Base-by-base conservation (phyloP, 2,888 invertebrate species). In the Formica aserva region DNA sequence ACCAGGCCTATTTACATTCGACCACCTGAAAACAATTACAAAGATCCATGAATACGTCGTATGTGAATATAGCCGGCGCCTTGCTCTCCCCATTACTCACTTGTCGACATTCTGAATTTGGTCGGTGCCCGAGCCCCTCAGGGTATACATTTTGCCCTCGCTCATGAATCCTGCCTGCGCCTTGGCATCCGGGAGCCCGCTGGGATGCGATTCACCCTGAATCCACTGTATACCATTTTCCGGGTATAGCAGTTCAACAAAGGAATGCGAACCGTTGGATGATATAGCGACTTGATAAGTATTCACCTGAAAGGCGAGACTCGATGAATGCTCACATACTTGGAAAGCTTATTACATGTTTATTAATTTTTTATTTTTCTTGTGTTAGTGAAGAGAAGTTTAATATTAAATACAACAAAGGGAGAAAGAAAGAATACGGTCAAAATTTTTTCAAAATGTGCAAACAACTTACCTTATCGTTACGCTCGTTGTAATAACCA, bases 161-260 rank as follows among this genome's bases (percentile, higher is more conserved):
- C 97, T 97, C 87, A 98, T 97, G 91, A 99, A 97, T 3, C 99
- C 99, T 75, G 97, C 98, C 95, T 99, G 99, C 0, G 98, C 99
- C 91, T 98, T 97, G 0, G 98, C 98, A 93, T 99, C 99, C 0
- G 98, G 97, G 67, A 98, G 94, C 38, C 97, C 97, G n/a, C 96
- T 96, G n/a, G 96, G 96, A 89, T 97, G 97, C 0, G 96, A 96
- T 83, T 97, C 97, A 71, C 97, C 97, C 94, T 98, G 97, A 76
- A 98, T 96, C 99, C 99, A 99, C 93, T 98, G 98, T 76, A 99
- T 97, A 0, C 98, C 98, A 84, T 97, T 96, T 90, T 97, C 97
- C 0, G 98, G 97, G 94, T 99, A 99, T 82, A 98, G 95, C 88
- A 99, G 96, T 92, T 98, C 97, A 0, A 97, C 98, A 93, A 97